Evolutionary conservation across 53 echinoderm and acorn worm species (phyloP), one percentile per base, ranked within the genome.

Genomic region (Temnopleurus reevesii): DNA sequence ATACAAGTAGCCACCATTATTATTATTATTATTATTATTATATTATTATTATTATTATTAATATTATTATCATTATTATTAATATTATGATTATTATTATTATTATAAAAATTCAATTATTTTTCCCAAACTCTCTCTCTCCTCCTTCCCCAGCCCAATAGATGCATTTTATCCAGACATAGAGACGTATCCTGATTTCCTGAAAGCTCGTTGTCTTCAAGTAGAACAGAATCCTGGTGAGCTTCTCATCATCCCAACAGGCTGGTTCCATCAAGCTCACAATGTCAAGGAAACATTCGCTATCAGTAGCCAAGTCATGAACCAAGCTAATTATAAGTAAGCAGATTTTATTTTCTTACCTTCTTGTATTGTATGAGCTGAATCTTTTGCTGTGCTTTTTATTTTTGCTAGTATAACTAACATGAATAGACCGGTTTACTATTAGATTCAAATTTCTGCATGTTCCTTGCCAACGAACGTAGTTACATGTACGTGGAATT

Each of bases 201-300:
- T 35, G 26, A 53, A 93, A 45, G 95, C 95, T 19, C 85, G 80
- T 55, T 93, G 91, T 3, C 49, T 95, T 38, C 91, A 91, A 46
- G 90, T 95, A 58, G 92, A 91, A 19, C 93, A 93, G 91, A 55
- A 91, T 55, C 93, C 95, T 4, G 95, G 95, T 54, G 95, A 95
- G 83, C 84, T 95, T 44, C 92, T 95, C 12, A 92, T 95, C 2
- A 95, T 95, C n/a, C 95, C 95, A 17, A 89, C 92, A 4, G 95
- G 95, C 12, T 95, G 95, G 95, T 95, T 95, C 45, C 95, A 95
- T 46, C 95, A 95, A 66, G 95, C 95, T 3, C 92, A 88, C 89
- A 95, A 95, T 81, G 89, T 90, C n/a, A 46, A 91, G 55, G 95
- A 91, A 84, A 95, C 93, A 4, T 84, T 94, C 19, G 95, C 95